Conservation (phyloP, 2,113 vertebrate species). For the Alligator mississippiensis region DNA sequence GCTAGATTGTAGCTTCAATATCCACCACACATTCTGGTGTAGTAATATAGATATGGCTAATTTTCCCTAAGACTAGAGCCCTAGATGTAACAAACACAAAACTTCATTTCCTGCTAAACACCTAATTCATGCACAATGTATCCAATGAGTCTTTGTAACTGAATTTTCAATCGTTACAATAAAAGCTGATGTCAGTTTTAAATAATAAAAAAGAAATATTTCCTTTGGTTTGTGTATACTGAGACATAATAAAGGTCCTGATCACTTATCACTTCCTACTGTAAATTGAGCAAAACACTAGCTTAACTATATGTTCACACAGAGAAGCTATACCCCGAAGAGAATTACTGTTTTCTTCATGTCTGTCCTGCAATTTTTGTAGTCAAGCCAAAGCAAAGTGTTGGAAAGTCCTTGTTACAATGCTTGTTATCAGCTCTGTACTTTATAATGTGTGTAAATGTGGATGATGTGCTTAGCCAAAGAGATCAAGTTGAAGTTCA, state of each 20-base stretch:
- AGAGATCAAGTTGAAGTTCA: constrained; percentile 62
- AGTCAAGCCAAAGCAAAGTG: constrained; percentile 58
- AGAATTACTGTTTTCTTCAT: constrained; percentile 54
- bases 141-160: background rate
- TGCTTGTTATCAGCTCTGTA: constrained; percentile 62
- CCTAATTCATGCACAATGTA: background rate
- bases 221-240: background rate
- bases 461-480: constrained; percentile 62
- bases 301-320: background rate
- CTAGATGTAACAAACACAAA: background rate
- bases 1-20: background rate
- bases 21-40: background rate
- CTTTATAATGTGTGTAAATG: constrained; percentile 57
- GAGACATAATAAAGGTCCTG: background rate
- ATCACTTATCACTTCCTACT: constrained; percentile 34
- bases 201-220: background rate
- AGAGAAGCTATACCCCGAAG: constrained; percentile 44
- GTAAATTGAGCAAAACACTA: background rate
- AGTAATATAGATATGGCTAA: background rate
- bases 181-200: constrained; percentile 3
- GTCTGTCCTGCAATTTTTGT: constrained; percentile 51
- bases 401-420: constrained; percentile 41
- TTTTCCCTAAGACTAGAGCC: background rate
- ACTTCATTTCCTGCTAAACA: background rate
- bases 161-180: constrained; percentile 30